These are phyloP conservation scores for Apogon talboti DNA, from an alignment of 2,797 vertebrate genomes.

Conservation along the genomic window DNA sequence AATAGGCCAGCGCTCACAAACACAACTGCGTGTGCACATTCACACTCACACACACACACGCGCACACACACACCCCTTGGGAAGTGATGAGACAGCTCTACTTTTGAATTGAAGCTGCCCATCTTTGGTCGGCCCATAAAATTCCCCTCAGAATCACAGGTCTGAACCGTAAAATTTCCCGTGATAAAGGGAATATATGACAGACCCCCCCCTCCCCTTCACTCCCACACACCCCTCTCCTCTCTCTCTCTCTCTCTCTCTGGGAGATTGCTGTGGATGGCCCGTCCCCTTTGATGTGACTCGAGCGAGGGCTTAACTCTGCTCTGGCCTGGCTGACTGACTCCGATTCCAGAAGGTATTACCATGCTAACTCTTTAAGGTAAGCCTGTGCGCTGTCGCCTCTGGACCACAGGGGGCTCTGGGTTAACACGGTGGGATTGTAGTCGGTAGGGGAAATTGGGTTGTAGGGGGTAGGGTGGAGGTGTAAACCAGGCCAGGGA, in stretches of 20 bases:
- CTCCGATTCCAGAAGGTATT: conserved; percentile 70
- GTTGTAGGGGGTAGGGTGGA: neutral
- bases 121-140: conserved; percentile 72
- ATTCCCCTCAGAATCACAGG: conserved; percentile 75
- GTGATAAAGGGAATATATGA: conserved; percentile 77
- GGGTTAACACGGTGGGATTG: conserved; percentile 43
- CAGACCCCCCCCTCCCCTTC: conserved; percentile 28
- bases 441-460: conserved; percentile 25
- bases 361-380: conserved; percentile 74
- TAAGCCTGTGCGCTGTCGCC: conserved; percentile 49
- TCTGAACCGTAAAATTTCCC: conserved; percentile 74
- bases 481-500: conserved; percentile 29
- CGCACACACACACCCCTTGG: conserved; percentile 44
- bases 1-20: conserved; percentile 38
- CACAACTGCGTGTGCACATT: neutral
- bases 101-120: conserved; percentile 70
- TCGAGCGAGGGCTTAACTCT: conserved; percentile 65
- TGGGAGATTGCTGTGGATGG: conserved; percentile 62
- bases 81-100: conserved; percentile 68
- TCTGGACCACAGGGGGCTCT: conserved; percentile 47
- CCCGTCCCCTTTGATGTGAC: conserved; percentile 74
- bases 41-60: conserved; percentile 28
- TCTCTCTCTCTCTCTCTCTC: conserved; percentile 31
- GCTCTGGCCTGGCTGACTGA: conserved; percentile 65
- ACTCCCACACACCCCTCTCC: conserved; percentile 1